Percentiles rank a stretch among this genome's conserved stretches.
Conservation (phyloP, 1,140 invertebrate species). For the Copidosoma floridanum region DNA sequence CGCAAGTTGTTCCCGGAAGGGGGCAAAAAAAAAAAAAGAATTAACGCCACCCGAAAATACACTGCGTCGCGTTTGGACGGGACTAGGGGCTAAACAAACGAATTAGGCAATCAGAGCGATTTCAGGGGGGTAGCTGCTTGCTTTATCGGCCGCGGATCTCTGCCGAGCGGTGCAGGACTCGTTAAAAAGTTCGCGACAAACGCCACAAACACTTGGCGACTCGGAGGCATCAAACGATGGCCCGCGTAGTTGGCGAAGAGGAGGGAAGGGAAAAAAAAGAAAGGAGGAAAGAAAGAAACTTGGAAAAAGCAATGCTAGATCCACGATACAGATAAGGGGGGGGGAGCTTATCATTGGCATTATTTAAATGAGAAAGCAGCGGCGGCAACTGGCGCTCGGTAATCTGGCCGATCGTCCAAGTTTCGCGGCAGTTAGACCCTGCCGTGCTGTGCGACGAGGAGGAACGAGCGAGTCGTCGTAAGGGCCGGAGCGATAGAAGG, state of each 20-base stretch:
- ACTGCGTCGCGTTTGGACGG: too few relatives aligned
- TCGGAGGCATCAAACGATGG: background rate
- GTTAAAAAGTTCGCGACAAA: slow-evolving; percentile 13
- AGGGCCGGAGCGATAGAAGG: background rate
- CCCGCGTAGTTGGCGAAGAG: too few relatives aligned
- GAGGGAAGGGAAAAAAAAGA: too few relatives aligned
- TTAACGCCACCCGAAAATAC: too few relatives aligned
- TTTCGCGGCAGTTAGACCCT: too few relatives aligned
- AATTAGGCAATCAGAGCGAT: background rate
- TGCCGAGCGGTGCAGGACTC: too few relatives aligned
- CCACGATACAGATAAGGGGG: slow-evolving; percentile 22
- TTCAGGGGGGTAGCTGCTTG: background rate
- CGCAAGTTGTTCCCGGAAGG: background rate
- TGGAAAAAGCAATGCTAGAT: background rate
- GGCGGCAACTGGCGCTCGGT: slow-evolving; percentile 39
- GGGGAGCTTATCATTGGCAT: slow-evolving; percentile 48
- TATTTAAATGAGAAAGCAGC: slow-evolving; percentile 49
- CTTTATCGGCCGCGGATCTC: too few relatives aligned
- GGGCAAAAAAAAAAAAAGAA: background rate
- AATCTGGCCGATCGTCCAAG: slow-evolving; percentile 47
- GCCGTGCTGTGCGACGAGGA: too few relatives aligned
- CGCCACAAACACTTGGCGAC: background rate
- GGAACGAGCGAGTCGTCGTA: too few relatives aligned
- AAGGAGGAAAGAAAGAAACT: background rate
- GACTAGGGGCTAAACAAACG: too few relatives aligned